Evolutionary conservation across 2,797 vertebrate genomes (phyloP).

Genomic region (Lagothrix lagotricha): DNA sequence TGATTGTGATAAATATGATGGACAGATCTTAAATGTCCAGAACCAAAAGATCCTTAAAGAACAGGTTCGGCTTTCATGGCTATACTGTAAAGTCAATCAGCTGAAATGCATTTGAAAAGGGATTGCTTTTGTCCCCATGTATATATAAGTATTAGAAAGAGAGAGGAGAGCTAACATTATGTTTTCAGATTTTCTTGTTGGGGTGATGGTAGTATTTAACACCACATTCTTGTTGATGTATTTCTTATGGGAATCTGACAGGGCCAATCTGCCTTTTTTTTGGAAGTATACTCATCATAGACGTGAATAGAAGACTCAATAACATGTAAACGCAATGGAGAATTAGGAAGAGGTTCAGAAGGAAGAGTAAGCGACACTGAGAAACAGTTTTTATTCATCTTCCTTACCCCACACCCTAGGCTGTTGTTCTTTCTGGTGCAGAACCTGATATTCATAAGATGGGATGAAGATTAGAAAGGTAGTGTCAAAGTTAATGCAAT

Average conservation of each 20-base stretch:
- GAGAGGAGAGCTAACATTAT: constrained; percentile 14
- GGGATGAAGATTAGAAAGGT: not conserved
- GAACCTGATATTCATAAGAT: not conserved
- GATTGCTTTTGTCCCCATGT: not conserved
- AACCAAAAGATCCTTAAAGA: not conserved
- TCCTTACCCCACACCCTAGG: not conserved
- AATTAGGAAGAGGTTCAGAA: not conserved
- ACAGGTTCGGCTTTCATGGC: not conserved
- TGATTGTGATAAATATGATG: constrained; percentile 1
- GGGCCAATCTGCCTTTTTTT: not conserved
- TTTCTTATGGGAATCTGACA: constrained; percentile 53
- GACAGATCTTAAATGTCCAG: not conserved
- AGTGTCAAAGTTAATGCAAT: not conserved
- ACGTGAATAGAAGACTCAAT: constrained; percentile 45
- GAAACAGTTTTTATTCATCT: not conserved
- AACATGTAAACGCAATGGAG: constrained; percentile 43
- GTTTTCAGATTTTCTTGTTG: constrained; percentile 56
- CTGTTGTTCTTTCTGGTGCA: not conserved
- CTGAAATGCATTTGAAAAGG: constrained; percentile 14
- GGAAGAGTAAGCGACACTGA: not conserved
- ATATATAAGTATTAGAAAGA: constrained; percentile 46
- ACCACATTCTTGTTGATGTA: constrained; percentile 29
- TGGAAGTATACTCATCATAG: constrained; percentile 48
- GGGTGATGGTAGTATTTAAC: constrained; percentile 54
- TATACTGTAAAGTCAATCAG: constrained; percentile 11